phyloP scores from a whole-genome alignment of 2,113 vertebrate species.

The Macrotus californicus region DNA sequence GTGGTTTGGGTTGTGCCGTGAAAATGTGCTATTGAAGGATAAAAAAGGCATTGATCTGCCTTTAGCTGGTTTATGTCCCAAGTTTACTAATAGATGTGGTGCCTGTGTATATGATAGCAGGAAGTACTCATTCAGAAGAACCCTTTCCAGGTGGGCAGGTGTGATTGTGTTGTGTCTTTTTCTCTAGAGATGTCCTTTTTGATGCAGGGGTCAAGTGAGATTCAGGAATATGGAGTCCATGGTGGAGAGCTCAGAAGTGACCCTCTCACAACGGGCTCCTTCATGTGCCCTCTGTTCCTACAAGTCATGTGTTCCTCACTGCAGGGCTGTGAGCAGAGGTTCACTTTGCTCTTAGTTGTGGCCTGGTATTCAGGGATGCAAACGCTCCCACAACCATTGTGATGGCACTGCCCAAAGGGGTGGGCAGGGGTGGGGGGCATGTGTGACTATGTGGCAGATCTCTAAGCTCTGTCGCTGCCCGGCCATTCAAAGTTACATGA shows the following conservation, averaged over 20 bases:
- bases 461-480: not conserved
- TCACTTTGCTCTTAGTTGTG: not conserved
- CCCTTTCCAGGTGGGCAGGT: not conserved
- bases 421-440: rapidly evolving
- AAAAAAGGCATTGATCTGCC: not conserved
- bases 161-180: not conserved
- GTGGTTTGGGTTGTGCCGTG: not conserved
- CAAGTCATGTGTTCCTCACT: not conserved
- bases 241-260: not conserved
- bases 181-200: not conserved
- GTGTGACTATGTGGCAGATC: not conserved
- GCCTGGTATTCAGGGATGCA: not conserved
- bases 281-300: not conserved
- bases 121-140: not conserved
- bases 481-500: not conserved
- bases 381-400: not conserved
- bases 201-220: not conserved
- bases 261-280: not conserved
- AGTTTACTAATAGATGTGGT: not conserved
- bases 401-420: not conserved
- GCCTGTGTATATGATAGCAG: too few relatives aligned
- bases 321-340: too few relatives aligned
- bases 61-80: not conserved
- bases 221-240: not conserved
- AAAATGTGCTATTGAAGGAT: not conserved